These are phyloP conservation scores for Caenorhabditis sp. DNA, from an alignment of 2,888 invertebrate species.

Conservation along the genomic window DNA sequence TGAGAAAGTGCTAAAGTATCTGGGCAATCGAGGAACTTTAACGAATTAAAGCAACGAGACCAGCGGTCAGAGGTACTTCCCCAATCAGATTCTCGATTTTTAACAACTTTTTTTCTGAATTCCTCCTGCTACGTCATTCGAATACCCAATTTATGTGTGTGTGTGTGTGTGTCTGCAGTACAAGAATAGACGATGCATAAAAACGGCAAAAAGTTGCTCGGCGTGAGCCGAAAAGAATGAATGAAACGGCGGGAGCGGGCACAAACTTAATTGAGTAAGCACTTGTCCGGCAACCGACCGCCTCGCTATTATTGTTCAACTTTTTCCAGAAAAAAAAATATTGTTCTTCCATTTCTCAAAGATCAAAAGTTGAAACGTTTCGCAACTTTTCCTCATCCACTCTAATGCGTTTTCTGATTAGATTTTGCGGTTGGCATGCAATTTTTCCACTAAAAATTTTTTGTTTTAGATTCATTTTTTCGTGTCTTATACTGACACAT, in stretches of 20 bases:
- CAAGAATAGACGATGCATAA: not conserved
- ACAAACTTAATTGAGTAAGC: conserved; percentile 15
- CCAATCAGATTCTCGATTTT: too few species aligned
- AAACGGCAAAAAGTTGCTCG: not conserved
- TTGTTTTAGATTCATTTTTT: too few species aligned
- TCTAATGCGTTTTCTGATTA: conserved; percentile 11
- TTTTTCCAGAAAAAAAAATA: not conserved
- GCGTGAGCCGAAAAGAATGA: not conserved
- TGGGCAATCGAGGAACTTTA: too few species aligned
- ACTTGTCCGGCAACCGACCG: not conserved
- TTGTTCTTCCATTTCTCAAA: not conserved
- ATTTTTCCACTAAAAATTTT: too few species aligned
- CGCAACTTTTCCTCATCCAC: not conserved
- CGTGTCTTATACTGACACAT: too few species aligned
- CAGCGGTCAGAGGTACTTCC: too few species aligned
- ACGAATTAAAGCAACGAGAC: too few species aligned
- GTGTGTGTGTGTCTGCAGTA: too few species aligned
- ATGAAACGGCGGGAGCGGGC: not conserved
- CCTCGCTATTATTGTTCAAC: not conserved
- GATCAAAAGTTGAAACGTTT: not conserved
- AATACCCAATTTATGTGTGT: too few species aligned
- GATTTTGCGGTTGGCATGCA: not conserved
- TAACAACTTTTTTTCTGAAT: too few species aligned
- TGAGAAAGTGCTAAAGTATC: too few species aligned
- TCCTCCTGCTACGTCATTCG: too few species aligned